Evolutionary conservation across 2,113 vertebrate genomes (phyloP), one percentile per base, ranked within the genome.

Genomic region (Morone chrysops): DNA sequence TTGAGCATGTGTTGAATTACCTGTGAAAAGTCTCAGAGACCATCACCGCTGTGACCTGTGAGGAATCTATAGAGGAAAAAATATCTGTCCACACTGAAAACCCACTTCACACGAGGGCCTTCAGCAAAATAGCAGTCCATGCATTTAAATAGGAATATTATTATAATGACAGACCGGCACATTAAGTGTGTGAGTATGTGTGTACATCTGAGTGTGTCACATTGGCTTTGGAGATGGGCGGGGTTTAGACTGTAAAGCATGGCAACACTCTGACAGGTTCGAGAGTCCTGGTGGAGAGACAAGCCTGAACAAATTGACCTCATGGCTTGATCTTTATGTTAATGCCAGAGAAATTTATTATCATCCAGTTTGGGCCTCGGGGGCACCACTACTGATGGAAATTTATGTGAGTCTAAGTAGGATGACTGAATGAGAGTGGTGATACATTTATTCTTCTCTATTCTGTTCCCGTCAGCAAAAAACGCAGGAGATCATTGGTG

Each of bases 121-220:
- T 93, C 92, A 95, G 95, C 96, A 96, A 96, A 96, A 97, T 92
- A 95, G 94, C 95, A 95, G 95, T 94, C 96, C 94, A 98, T 98
- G 97, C 97, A 98, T 98, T 98, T 98, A 98, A 98, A 98, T 98
- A 97, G 95, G 95, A 97, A 96, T 97, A 97, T 98, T 97, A 98
- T 97, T 97, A 96, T 95, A 96, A 96, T 96, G 94, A 94, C 92
- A 94, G 92, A 95, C 95, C 92, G 43, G 66, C 73, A 74, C 56
- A 51, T 77, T 45, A n/a, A 25, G 45, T 83, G 16, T 76, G 78
- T 76, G 86, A 48, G 70, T 60, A 36, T 81, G 81, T 67, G 60
- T 80, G 73, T 54, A 56, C 0, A n/a, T 79, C 4, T 74, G 47
- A 31, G 81, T 68, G 80, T 81, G 83, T 90, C 62, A 50, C 45